Base-by-base conservation (phyloP, 2,888 invertebrate species). In the Rhaphigaster nebulosa region DNA sequence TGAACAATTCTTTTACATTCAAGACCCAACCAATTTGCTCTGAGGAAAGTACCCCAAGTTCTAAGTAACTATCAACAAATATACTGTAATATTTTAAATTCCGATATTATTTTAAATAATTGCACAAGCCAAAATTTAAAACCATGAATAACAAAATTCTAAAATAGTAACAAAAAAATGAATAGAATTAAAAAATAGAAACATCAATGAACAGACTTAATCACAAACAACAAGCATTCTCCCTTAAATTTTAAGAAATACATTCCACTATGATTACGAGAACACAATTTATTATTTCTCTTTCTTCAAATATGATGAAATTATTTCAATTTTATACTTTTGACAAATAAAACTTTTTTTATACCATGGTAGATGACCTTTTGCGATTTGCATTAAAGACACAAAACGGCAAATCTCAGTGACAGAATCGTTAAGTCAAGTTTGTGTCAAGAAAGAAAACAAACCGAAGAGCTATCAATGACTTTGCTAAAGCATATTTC, bases 401-500 rank as follows among this genome's bases (percentile, higher is more conserved):
- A 34, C 34, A 34, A 34, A n/a, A 60, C 15, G 2, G 20, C 70
- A 34, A 76, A 76, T 38, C 70, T 38, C 34, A 76, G 70, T 20
- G 6, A 29, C 20, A 18, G 29, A 76, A 23, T 76, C 23, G 29
- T 29, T 65, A 20, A 6, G 8, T 76, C 23, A 4, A 76, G 70
- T 38, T 76, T 38, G 29, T 29, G 8, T 76, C 70, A 41, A 45
- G 15, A 84, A 41, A 84, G 41, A 41, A 84, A 84, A 41, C 45
- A 84, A 45, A 84, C 45, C n/a, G n/a, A 50, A 84, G 26, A 84
- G 13, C 84, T 84, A 84, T 45, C 45, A 84, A 84, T 41, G 45
- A 84, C 45, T 80, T 84, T 23, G 45, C 84, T 84, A 50, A 84
- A 84, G 84, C 84, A 84, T 84, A 45, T 45, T 84, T 50, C 84